A percentile compares a stretch with the other conserved stretches of the same genome.
These are phyloP conservation scores for Aethina tumida DNA, from an alignment of 1,140 invertebrate genomes.

Conservation along the genomic window DNA sequence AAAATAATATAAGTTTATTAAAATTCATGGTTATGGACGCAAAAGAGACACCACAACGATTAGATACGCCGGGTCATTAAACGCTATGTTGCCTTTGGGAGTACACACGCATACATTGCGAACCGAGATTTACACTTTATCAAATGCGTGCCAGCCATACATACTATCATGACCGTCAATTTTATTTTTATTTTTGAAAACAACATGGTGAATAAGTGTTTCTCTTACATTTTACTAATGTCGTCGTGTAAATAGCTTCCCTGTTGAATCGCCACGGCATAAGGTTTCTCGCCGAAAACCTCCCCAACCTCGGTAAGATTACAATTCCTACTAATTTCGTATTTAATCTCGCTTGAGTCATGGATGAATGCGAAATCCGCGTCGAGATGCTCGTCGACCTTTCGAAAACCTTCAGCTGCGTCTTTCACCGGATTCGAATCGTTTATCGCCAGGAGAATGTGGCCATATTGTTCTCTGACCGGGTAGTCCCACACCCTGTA, in stretches of 20 bases:
- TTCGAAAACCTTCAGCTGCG: conserved; percentile 61
- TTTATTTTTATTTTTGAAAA: no score
- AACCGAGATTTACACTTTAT: no score
- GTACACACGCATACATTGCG: no score
- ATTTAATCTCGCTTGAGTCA: conserved; percentile 75
- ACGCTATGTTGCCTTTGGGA: no score
- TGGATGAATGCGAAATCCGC: conserved; percentile 85
- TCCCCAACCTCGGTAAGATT: conserved; percentile 81
- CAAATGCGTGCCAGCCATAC: no score
- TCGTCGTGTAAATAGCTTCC: conserved; percentile 72
- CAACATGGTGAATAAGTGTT: not conserved
- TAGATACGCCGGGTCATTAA: no score
- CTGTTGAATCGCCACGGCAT: conserved; percentile 78
- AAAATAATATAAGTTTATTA: no score
- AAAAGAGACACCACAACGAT: no score
- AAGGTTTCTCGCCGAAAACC: conserved; percentile 80
- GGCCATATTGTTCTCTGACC: conserved; percentile 81
- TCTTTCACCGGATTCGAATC: conserved; percentile 59
- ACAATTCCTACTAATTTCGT: conserved; percentile 72
- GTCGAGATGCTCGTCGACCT: conserved; percentile 61
- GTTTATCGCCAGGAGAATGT: conserved; percentile 75
- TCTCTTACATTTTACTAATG: conserved; percentile 54
- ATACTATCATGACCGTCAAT: no score
- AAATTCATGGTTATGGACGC: no score
- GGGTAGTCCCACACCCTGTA: conserved; percentile 90